Evolutionary conservation across 2,797 vertebrate species (phyloP), one percentile per base, ranked within the genome.

Genomic region (Xenops minutus): DNA sequence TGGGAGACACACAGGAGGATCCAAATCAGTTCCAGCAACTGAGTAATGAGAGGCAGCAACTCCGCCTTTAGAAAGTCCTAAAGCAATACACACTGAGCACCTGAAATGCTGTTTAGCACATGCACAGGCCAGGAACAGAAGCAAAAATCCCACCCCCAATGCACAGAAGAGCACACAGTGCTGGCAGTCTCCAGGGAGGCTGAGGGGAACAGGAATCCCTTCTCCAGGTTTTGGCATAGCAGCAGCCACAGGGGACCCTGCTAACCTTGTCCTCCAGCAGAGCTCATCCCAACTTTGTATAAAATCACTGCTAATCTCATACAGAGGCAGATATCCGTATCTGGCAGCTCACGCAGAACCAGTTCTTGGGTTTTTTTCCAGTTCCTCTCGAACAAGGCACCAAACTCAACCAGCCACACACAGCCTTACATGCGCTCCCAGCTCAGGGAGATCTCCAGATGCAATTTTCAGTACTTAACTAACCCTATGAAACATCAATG

Each of bases 281-380:
- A 2, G 11, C 80, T 58, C 0, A 75, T 30, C 54, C 43, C n/a
- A 29, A 76, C 59, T 5, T 7, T 6, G 2, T 26, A 8, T 7
- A 56, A 86, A 68, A 56, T 32, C 62, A 41, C 26, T 17, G 49
- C 56, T 63, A 4, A 54, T 20, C 61, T 66, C 55, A 27, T 12
- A 5, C 3, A 6, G 32, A 39, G 54, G 14, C 58, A 84, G 43
- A 51, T 27, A 54, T 6, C 14, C 0, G 0, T 4, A 36, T 3
- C 52, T 34, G 44, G 56, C 23, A 43, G 67, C 58, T 66, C 39
- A 15, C 0, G 2, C 0, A 43, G 55, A 24, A 39, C 48, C 51
- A 52, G 49, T 3, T 48, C 24, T 48, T 48, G 46, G 46, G 46
- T 4, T 48, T 48, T 48, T 48, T 48, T 24, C 12, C 41, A 77